These are phyloP conservation scores for Orthosia cruda DNA, from an alignment of 2,888 invertebrate species.

Conservation along the genomic window DNA sequence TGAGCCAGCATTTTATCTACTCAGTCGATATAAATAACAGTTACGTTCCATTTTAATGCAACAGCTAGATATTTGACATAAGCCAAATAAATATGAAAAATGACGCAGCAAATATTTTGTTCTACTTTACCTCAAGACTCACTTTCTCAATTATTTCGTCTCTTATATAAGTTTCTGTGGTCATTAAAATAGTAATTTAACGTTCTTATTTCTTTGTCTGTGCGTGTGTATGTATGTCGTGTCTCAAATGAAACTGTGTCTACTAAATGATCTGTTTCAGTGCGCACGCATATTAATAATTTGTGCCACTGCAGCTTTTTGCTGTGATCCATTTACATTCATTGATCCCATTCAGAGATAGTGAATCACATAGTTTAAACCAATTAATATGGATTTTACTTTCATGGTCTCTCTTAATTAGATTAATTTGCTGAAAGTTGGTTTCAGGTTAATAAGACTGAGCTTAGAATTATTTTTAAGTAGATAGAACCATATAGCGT, in stretches of 20 bases:
- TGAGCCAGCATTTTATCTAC: conserved; percentile 10
- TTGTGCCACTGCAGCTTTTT: conserved; percentile 51
- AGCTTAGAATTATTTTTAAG: conserved; percentile 19
- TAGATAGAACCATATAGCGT: conserved; percentile 26
- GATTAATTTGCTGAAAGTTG: conserved; percentile 32
- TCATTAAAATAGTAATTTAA: conserved; percentile 49
- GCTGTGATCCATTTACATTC: conserved; percentile 50
- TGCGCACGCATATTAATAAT: conserved; percentile 52
- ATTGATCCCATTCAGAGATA: conserved; percentile 59
- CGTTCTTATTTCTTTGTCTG: conserved; percentile 47
- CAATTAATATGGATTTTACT: conserved; percentile 60
- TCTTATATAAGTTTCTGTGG: conserved; percentile 57
- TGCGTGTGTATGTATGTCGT: conserved; percentile 60
- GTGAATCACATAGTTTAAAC: conserved; percentile 50
- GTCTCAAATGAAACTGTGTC: conserved; percentile 63
- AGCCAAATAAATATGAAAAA: conserved; percentile 48
- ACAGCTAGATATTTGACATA: conserved; percentile 37
- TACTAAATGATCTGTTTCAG: conserved; percentile 60
- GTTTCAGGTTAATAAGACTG: conserved; percentile 18
- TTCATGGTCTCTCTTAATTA: conserved; percentile 39
- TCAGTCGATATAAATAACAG: conserved; percentile 45
- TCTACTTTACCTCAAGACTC: conserved; percentile 48
- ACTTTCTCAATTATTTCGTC: conserved; percentile 54
- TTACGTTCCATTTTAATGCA: conserved; percentile 50
- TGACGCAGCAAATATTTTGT: conserved; percentile 42